Evolutionary conservation across 2,797 vertebrate species (phyloP), one percentile per base, ranked within the genome.

Genomic region (Rallus crepitans): DNA sequence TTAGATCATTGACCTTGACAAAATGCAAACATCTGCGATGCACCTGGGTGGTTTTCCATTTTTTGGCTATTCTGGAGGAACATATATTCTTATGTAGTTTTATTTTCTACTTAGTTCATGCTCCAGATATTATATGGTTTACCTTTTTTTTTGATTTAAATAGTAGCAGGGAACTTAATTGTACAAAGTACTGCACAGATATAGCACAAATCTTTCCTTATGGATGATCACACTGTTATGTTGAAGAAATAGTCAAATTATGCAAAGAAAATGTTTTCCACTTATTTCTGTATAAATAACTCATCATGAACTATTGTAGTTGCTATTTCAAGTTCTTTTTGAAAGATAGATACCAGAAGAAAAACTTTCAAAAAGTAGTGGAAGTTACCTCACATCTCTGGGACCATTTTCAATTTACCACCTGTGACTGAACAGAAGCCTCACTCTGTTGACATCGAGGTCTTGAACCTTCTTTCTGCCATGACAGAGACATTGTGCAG

Each of bases 341-440:
- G 57, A 91, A 83, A 23, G 9, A 68, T 21, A 8, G 23, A 55
- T 68, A 68, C 8, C 2, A 20, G 37, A 70, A 86, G 3, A 75
- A 70, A 86, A 90, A 78, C 33, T 57, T 85, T 21, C 15, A 23
- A 70, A 45, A 11, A 81, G 72, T 94, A 68, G 70, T 57, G 24
- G 15, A 88, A 33, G 5, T 84, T 71, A 69, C 13, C 40, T 28
- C 15, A 79, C 3, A 47, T 4, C 12, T 84, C 20, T 89, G 45
- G 35, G 25, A 69, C 5, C 17, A 27, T 72, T 71, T 94, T 84
- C 23, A 42, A 0, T 93, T 89, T 87, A 52, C 21, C 25, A 52
- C 12, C n/a, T 61, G 31, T 5, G 7, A 25, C 15, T 70, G 50
- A 86, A 78, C 7, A 93, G 35, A 84, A 75, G 5, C 20, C 19